Percentiles rank a stretch among this genome's conserved stretches.
These are phyloP conservation scores for Brachyrhaphis roseni DNA, from an alignment of 2,797 vertebrate genomes.

Conservation along the genomic window DNA sequence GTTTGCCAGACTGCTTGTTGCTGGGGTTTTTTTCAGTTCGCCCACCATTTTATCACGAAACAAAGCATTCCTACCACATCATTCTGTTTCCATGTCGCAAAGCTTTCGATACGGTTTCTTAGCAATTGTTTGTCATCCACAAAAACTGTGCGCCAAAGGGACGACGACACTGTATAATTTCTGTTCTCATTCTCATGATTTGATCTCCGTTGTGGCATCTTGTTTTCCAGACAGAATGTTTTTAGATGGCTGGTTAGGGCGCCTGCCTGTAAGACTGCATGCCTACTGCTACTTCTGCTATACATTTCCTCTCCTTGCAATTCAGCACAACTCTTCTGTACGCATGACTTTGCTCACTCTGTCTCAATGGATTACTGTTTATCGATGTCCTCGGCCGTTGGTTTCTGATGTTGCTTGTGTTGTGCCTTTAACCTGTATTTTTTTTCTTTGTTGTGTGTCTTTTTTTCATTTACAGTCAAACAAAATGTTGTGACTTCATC, in stretches of 20 bases:
- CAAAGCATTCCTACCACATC: conserved; percentile 2
- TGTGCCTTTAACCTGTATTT: conserved; percentile 81
- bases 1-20: neutral
- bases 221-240: conserved; percentile 10
- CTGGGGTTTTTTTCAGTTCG: conserved; percentile 9
- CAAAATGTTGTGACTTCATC: conserved; percentile 88
- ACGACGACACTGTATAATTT: neutral
- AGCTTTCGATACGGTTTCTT: conserved; percentile 2
- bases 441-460: conserved; percentile 83
- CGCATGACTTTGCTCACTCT: conserved; percentile 70
- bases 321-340: conserved; percentile 59
- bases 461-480: conserved; percentile 87
- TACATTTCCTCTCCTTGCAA: conserved; percentile 31
- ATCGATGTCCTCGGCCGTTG: conserved; percentile 59
- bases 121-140: neutral
- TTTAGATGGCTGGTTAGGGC: conserved; percentile 9
- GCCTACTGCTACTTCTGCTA: conserved; percentile 30
- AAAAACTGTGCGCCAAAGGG: neutral
- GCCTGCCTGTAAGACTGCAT: conserved; percentile 40
- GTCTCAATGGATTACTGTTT: conserved; percentile 55
- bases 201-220: conserved; percentile 23
- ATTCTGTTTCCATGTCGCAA: neutral
- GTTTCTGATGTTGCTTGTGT: conserved; percentile 74
- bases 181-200: conserved; percentile 6
- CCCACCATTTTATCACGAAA: neutral